Percentiles rank a stretch among this genome's conserved stretches.
These are phyloP conservation scores for Phrixothrix hirtus DNA, from an alignment of 2,888 invertebrate species.

Conservation along the genomic window DNA sequence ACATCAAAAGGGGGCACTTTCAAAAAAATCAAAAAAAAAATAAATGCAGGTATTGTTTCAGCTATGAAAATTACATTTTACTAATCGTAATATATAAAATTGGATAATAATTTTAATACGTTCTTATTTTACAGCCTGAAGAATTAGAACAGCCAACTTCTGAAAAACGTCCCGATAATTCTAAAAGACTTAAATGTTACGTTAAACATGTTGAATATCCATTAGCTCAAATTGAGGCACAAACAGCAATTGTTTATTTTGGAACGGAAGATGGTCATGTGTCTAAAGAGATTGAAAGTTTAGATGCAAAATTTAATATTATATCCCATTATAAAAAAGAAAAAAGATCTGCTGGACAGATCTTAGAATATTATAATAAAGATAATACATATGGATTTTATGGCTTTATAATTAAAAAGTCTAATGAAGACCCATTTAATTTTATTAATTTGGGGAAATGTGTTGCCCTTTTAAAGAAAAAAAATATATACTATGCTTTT, in stretches of 20 bases:
- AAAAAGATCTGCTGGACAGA: slow-evolving; percentile 39
- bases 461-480: slow-evolving; percentile 33
- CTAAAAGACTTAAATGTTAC: slow-evolving; percentile 31
- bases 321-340: slow-evolving; percentile 37
- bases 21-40: no score
- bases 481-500: slow-evolving; percentile 30
- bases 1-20: slow-evolving; percentile 23
- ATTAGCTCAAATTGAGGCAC: slow-evolving; percentile 42
- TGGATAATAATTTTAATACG: no score
- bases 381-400: slow-evolving; percentile 36
- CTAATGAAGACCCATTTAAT: slow-evolving; percentile 30
- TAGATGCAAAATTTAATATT: slow-evolving; percentile 46
- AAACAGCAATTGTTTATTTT: slow-evolving; percentile 49
- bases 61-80: no score
- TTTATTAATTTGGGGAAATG: slow-evolving; percentile 38
- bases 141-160: neutral
- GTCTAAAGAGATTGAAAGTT: slow-evolving; percentile 40
- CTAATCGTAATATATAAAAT: no score
- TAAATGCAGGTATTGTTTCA: no score
- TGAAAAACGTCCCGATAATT: neutral
- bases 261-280: slow-evolving; percentile 42
- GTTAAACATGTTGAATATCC: slow-evolving; percentile 36
- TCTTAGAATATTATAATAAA: slow-evolving; percentile 35
- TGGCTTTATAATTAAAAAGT: slow-evolving; percentile 41
- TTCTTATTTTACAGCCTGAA: no score